Base-by-base conservation (phyloP, 2,888 invertebrate species). In the Sialis fuliginosa region DNA sequence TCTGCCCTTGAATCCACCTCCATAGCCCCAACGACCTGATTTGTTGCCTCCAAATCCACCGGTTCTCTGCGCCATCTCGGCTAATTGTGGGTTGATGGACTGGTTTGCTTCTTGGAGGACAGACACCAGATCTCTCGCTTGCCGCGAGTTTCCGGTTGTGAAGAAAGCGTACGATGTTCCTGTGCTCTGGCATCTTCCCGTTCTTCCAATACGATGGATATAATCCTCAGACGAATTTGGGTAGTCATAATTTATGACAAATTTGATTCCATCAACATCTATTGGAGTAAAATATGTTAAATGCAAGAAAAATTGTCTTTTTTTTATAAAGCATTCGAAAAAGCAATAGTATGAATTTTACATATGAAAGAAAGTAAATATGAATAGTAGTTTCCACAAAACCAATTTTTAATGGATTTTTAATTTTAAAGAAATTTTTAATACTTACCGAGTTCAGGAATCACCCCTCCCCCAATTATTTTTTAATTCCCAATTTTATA, bases 241-340 rank as follows among this genome's bases (percentile, higher is more conserved):
- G 68, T 91, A 95, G 71, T 93, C 93, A 72, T 84, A 92, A 72
- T 93, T 95, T 64, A 93, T 88, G 54, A 95, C 93, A 71, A 84
- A 91, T 70, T 90, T 91, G 60, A 95, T 90, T 62, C 92, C 92
- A 65, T 91, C 90, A 61, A 93, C 92, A 79, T 93, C 92, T 93
- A 74, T 69, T 37, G 37, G 8, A 37, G 7, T n/a, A 37, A 37
- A 37, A 37, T 22, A 22, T 22, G 22, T 2, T 22, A 22, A 22
- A 22, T 22, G 22, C 2, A 4, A 22, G 22, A 22, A 22, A 22
- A 22, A 22, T 22, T 4, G 22, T 22, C 22, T 22, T 22, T 22
- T 22, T 22, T 22, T 22, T 22, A 22, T 22, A 22, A 22, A 22
- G 22, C 22, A 22, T 22, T 22, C 22, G 22, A 22, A 22, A 22